Base-by-base conservation (phyloP, 2,888 invertebrate species). In the Eurytoma californica region DNA sequence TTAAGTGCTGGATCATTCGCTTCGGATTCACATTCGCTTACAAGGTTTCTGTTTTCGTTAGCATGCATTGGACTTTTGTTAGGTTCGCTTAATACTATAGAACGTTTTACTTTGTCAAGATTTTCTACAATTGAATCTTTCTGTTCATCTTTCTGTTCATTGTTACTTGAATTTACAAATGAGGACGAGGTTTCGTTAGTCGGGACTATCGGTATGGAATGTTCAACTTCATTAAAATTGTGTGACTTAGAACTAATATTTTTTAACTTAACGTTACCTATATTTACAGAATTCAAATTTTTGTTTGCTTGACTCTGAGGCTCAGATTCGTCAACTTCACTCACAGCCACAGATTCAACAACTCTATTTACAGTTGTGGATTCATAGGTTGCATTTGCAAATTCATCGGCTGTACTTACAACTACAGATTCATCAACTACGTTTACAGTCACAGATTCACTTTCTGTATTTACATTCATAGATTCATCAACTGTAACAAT, bases 61-160 rank as follows among this genome's bases (percentile, higher is more conserved):
- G 20, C 14, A 60, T 28, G 28, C 28, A 16, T 13, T 3, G 20
- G 16, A 60, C 3, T 28, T 60, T 39, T 39, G 39, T 39, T 39
- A 39, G 39, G 9, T 9, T 39, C 39, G 7, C 39, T 60, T 16
- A 14, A 60, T 16, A 14, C 28, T n/a, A 14, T 28, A 14, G 18
- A 60, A 28, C 16, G 16, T 60, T 30, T 60, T 39, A 39, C 39
- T 39, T 30, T 61, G 28, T 30, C 16, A 5, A 39, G 39, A 39
- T 39, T 39, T 7, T 61, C n/a, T 28, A 30, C 61, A 61, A 24
- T 58, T 18, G 24, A 0, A 24, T 58, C 58, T 58, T 58, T 58
- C 24, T 20, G 18, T 58, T 58, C 58, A 24, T 58, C 58, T 58
- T 58, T 58, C 24, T 20, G 18, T 58, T 58, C 58, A 58, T 58